Evolutionary conservation across 2,113 vertebrate genomes (phyloP), one percentile per base, ranked within the genome.

Genomic region (Aptenodytes forsteri): DNA sequence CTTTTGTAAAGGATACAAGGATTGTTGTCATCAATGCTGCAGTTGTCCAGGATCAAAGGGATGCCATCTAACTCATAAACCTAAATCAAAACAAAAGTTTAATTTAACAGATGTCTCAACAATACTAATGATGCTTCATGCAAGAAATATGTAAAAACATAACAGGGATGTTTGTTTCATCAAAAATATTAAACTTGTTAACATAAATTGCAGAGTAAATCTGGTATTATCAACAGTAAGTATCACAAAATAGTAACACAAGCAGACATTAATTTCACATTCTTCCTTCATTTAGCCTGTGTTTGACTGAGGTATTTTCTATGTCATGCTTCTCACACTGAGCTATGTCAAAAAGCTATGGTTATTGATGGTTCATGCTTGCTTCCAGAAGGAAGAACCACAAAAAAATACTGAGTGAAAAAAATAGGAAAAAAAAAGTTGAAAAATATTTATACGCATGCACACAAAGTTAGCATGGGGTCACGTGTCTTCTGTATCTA

Each of bases 1-100:
- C 25, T 76, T 85, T 59, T 71, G 59, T 44, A 94, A 99, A 99
- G 99, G 99, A 99, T 99, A 99, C 99, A 99, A 46, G 99, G 99
- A 94, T 99, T 99, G 96, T 99, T 99, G 98, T 99, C 99, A 95
- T 99, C 99, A 8, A 99, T 98, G 97, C 95, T 98, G 98, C 99
- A 99, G 98, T 98, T 99, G 98, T 99, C 99, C 98, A 99, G 96
- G 94, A 99, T 99, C 95, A 99, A 97, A 0, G 99, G 98, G 81
- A 99, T 98, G 79, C 99, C 99, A 14, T 99, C 99, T 83, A 99
- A 97, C 30, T 99, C 98, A 76, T 98, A 98, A 55, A 99, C 99
- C 99, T 99, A 95, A 47, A 93, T 56, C 58, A 81, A 95, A 72
- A 38, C 7, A 86, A 6, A 89, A 75, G 19, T 44, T 92, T 40